These are phyloP conservation scores for Diglossa cyanea DNA, from an alignment of 2,797 vertebrate species.

Conservation along the genomic window DNA sequence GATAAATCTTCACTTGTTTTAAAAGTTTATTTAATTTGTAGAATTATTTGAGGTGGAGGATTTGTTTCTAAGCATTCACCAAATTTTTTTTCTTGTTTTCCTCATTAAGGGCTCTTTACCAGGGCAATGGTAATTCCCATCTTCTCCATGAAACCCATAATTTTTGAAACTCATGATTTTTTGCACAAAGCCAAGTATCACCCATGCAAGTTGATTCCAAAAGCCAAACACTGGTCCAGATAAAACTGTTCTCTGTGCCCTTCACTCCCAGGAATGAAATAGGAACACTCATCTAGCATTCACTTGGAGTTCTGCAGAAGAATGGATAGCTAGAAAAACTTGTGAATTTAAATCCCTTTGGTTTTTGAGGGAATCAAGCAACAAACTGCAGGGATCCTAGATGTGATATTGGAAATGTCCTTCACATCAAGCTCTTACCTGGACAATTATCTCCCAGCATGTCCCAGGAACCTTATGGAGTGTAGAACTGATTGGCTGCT, in stretches of 20 bases:
- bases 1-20: background rate
- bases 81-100: background rate
- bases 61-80: background rate
- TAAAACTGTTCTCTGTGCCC: background rate
- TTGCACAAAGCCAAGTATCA: background rate
- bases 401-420: background rate
- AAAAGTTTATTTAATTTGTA: background rate
- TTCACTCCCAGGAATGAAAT: background rate
- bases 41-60: background rate
- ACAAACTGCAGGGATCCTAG: background rate
- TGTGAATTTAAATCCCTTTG: background rate
- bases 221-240: background rate
- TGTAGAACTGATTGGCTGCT: background rate
- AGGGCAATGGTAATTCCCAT: background rate
- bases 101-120: background rate
- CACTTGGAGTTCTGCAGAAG: background rate
- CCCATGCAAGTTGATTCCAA: background rate
- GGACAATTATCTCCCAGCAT: background rate
- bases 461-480: background rate
- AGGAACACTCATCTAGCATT: background rate
- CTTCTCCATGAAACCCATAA: background rate
- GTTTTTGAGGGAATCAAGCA: background rate
- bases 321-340: background rate
- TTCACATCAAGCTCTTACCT: background rate
- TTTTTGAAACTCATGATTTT: background rate